These are phyloP conservation scores for Fratercula arctica DNA, from an alignment of 2,797 vertebrate species.

Conservation along the genomic window DNA sequence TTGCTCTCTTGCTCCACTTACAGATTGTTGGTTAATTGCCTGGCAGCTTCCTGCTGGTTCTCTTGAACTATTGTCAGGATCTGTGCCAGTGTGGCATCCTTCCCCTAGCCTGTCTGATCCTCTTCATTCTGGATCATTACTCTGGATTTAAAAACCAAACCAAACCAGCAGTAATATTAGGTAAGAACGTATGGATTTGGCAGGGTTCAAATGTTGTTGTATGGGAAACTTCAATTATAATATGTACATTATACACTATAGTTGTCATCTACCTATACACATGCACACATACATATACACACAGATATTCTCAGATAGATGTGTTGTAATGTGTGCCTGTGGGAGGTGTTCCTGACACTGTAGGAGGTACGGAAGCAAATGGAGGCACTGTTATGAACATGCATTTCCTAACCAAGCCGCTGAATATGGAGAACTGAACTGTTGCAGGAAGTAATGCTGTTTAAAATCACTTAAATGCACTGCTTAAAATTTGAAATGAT, in stretches of 20 bases:
- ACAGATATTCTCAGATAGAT: neutral
- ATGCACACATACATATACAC: no score
- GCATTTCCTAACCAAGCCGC: neutral
- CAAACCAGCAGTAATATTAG: neutral
- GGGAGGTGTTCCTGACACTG: neutral
- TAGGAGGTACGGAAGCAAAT: neutral
- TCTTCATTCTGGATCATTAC: neutral
- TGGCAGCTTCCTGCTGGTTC: neutral
- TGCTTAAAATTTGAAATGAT: neutral
- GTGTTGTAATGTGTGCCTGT: neutral
- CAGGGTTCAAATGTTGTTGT: neutral
- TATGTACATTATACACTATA: neutral
- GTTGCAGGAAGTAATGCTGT: neutral
- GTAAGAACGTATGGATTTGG: neutral
- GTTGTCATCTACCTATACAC: neutral
- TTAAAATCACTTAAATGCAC: neutral
- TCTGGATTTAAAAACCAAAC: neutral
- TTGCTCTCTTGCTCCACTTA: neutral
- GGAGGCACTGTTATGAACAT: rapidly evolving
- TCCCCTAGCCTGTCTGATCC: neutral
- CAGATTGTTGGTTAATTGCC: neutral
- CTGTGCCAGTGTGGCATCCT: rapidly evolving
- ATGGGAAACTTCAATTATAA: neutral
- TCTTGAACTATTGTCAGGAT: neutral
- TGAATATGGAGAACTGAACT: neutral